These are phyloP conservation scores for Cassiopea andromeda DNA, from an alignment of 30 jellyfish, hydroid and myxozoan genomes.

Conservation along the genomic window DNA sequence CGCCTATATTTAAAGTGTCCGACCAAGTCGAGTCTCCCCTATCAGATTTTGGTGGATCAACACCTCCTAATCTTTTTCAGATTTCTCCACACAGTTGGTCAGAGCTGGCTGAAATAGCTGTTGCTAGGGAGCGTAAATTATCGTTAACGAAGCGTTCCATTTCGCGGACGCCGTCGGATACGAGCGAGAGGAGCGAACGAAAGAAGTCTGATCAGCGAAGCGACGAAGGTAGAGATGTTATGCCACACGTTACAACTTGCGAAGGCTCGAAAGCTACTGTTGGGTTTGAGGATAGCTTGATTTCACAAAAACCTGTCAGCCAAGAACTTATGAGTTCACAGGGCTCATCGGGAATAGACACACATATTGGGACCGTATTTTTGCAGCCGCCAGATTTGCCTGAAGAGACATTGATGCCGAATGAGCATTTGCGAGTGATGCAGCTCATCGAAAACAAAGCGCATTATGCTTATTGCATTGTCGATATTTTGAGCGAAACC, in stretches of 20 bases:
- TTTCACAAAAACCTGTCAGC: neutral
- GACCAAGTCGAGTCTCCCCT: slow-evolving; percentile 75
- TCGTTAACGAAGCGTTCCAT: slow-evolving; percentile 58
- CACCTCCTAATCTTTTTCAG: slow-evolving; percentile 91
- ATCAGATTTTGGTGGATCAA: slow-evolving; percentile 71
- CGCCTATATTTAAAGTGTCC: slow-evolving; percentile 77
- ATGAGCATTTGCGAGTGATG: slow-evolving; percentile 71
- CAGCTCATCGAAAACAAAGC: slow-evolving; percentile 28
- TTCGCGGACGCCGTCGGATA: slow-evolving; percentile 71
- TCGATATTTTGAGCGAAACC: slow-evolving; percentile 36
- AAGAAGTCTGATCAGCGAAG: slow-evolving; percentile 12
- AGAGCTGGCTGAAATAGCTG: slow-evolving; percentile 63
- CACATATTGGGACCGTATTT: slow-evolving; percentile 64
- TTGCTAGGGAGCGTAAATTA: slow-evolving; percentile 65
- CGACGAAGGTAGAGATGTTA: neutral
- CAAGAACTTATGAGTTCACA: neutral
- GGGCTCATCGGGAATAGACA: slow-evolving; percentile 47
- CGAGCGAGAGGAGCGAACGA: slow-evolving; percentile 49
- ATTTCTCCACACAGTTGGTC: slow-evolving; percentile 80
- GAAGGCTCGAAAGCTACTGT: slow-evolving; percentile 65
- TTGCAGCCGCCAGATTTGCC: slow-evolving; percentile 80
- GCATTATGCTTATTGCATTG: slow-evolving; percentile 29
- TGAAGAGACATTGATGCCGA: slow-evolving; percentile 73
- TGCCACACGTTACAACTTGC: slow-evolving; percentile 70
- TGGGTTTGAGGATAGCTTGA: slow-evolving; percentile 60